Evolutionary conservation across 1,140 invertebrate species (phyloP), one percentile per base, ranked within the genome.

Genomic region (Triops longicaudatus): DNA sequence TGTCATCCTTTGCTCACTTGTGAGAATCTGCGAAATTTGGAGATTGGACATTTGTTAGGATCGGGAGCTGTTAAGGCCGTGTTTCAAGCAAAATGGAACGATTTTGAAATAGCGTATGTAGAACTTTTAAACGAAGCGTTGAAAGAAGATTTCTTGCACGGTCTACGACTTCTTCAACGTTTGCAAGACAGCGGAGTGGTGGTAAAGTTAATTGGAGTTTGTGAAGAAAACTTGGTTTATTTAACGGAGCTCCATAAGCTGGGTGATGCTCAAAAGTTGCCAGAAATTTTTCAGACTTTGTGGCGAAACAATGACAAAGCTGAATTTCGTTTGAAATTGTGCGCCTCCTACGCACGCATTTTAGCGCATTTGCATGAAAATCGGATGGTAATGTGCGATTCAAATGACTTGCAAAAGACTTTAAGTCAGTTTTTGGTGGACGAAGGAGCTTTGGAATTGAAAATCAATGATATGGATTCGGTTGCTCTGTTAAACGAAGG

Each of bases 91-190:
- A 74, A 74, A 72, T n/a, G 43, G 75, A 77, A 9, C 14, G 44
- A 50, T 14, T 14, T n/a, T 31, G 27, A 12, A 26, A 22, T 63
- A 26, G 71, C 42, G 41, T 74, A 31, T 27, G 43, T 78, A 42
- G 26, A 31, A 76, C 26, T 12, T 17, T 27, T 28, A n/a, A 28
- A 77, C 43, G 74, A 79, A 79, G 73, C 73, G 3, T 63, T 63
- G 14, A 22, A 63, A 63, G 50, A 17, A 17, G 50, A 63, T 17
- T 63, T 63, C 17, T 63, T 63, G 50, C 50, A 63, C 50, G 50
- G 50, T 22, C 17, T 63, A 11, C 50, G 50, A 22, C 1, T 17
- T 10, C 50, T 63, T 5, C 14, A 17, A 22, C 6, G 17, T 22
- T 22, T 63, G 6, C 50, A 63, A 17, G 22, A 4, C 22, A 63